These are phyloP conservation scores for Neotoma lepida DNA, from an alignment of 2,113 vertebrate genomes.

Conservation along the genomic window DNA sequence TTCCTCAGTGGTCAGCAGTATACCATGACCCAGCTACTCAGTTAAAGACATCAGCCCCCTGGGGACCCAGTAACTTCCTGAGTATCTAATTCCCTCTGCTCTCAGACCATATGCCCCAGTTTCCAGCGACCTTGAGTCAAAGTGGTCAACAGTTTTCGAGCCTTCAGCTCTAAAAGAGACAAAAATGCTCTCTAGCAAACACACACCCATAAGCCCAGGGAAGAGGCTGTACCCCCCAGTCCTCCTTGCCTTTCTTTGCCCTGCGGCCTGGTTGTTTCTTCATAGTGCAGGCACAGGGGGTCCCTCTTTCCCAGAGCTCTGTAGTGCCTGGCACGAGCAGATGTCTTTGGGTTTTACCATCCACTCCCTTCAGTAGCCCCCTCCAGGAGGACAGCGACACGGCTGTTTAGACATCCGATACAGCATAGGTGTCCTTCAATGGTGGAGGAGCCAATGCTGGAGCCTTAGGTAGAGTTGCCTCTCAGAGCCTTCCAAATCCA, in stretches of 20 bases:
- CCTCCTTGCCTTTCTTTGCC: background rate
- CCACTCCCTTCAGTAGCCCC: background rate
- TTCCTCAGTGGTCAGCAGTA: background rate
- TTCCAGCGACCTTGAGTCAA: background rate
- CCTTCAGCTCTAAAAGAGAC: background rate
- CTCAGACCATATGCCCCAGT: background rate
- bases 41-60: background rate
- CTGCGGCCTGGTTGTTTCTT: background rate
- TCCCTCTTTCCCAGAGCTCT: background rate
- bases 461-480: background rate
- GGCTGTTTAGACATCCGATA: background rate
- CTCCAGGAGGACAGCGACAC: background rate
- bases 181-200: background rate
- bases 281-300: background rate
- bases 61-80: background rate
- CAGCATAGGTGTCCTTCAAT: too few species aligned
- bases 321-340: background rate
- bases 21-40: background rate
- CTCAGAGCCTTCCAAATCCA: background rate
- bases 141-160: background rate
- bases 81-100: background rate
- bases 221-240: accelerated
- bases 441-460: background rate
- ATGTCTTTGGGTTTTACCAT: background rate
- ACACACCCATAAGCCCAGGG: background rate